Base-by-base conservation (phyloP, 2,113 vertebrate species). In the Dasypus novemcinctus region DNA sequence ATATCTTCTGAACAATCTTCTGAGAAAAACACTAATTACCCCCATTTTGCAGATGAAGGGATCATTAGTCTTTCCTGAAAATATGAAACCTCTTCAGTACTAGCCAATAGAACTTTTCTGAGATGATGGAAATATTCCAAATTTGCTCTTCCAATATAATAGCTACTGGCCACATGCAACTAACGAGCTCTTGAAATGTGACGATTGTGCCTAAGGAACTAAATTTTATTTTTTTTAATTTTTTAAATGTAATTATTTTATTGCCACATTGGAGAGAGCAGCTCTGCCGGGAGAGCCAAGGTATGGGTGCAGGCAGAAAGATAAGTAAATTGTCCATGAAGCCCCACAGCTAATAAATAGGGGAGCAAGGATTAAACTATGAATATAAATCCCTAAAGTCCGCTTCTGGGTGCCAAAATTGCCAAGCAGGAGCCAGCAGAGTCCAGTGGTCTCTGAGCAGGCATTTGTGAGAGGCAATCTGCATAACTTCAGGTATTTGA, bases 121-220 rank as follows among this genome's bases (percentile, higher is more conserved):
- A 13, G 36, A 63, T 61, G 23, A 61, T 64, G 57, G n/a, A 68
- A 68, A 12, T 33, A 80, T 33, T 52, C 5, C 10, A 12, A 4
- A 36, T 63, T 14, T 46, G 54, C 57, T 57, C 33, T 79, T 80
- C 69, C 41, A 86, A 31, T 59, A 46, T 27, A 57, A 27, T 74
- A 86, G 27, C 71, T 80, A 61, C 41, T 43, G 49, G 43, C 20
- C 49, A 52, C 6, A 29, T 29, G 27, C 21, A 18, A 69, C 54
- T 88, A 41, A 59, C n/a, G n/a, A n/a, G n/a, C n/a, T n/a, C 23
- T 66, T 93, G 41, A 91, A 96, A 71, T 91, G 25, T 43, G 27
- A 23, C 38, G 43, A 43, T 25, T 78, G 49, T 84, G 43, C 64
- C 36, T 54, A 78, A 95, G 36, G 81, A 52, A 29, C 7, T 63